A percentile compares a stretch with the other conserved stretches of the same genome.
These are phyloP conservation scores for Micropoecilia bifurca DNA, from an alignment of 2,797 vertebrate species.

Conservation along the genomic window DNA sequence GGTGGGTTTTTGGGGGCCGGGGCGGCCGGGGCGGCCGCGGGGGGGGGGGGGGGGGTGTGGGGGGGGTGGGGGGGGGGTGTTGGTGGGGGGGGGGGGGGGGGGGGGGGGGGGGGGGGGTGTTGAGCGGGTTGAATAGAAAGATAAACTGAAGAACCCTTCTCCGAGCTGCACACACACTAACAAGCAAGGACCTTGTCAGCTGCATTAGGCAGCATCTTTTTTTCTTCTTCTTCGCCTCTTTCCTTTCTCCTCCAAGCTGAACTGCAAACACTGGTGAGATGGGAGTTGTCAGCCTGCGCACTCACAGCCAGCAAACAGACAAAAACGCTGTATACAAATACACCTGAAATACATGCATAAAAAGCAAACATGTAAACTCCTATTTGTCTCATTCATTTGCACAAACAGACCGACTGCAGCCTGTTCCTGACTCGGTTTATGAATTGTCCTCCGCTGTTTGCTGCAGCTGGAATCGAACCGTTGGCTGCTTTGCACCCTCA, in stretches of 20 bases:
- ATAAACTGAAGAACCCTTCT: slow-evolving; percentile 75
- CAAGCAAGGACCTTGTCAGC: slow-evolving; percentile 77
- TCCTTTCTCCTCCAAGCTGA: slow-evolving; percentile 24
- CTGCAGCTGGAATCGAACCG: slow-evolving; percentile 80
- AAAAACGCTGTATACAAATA: neutral
- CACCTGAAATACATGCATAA: neutral
- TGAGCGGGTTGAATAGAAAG: slow-evolving; percentile 73
- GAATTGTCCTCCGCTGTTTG: slow-evolving; percentile 52
- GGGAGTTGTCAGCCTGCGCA: neutral
- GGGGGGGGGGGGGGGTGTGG: no score
- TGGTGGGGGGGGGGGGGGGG: no score
- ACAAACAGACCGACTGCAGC: slow-evolving; percentile 14
- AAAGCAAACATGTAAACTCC: neutral
- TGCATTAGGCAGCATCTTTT: slow-evolving; percentile 77
- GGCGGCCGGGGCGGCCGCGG: no score
- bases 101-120: slow-evolving; percentile 3
- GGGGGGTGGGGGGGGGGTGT: no score
- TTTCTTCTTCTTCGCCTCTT: slow-evolving; percentile 17
- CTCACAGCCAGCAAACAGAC: slow-evolving; percentile 3
- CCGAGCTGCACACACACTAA: slow-evolving; percentile 30
- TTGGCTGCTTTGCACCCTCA: slow-evolving; percentile 54
- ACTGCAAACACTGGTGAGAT: slow-evolving; percentile 22
- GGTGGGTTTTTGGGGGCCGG: no score
- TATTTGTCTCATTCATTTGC: slow-evolving; percentile 2
- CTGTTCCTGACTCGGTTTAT: slow-evolving; percentile 21